Evolutionary conservation across 2,797 vertebrate species (phyloP).

Genomic region (Galago senegalensis): DNA sequence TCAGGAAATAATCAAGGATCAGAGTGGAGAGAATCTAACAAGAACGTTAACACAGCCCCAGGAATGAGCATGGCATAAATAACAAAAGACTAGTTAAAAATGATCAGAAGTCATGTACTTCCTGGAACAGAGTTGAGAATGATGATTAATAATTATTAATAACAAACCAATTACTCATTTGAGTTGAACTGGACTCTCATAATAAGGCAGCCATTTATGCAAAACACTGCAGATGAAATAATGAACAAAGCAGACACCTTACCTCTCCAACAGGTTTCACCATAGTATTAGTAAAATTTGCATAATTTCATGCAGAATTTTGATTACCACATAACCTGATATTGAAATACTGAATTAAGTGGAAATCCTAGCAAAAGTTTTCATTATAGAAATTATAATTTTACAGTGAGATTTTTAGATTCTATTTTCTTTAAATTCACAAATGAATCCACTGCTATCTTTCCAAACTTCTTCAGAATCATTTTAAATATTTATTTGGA

Average conservation of each 20-base stretch:
- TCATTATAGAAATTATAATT: neutral
- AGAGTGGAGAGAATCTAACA: neutral
- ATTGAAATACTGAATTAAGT: neutral
- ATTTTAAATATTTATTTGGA: neutral
- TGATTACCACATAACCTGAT: neutral
- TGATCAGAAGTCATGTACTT: neutral
- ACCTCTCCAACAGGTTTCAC: neutral
- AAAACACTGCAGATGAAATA: neutral
- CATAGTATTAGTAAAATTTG: neutral
- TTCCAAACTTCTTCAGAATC: neutral
- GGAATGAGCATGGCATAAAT: neutral
- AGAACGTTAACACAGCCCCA: neutral
- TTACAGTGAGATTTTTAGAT: neutral
- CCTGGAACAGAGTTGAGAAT: neutral
- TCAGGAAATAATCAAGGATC: neutral
- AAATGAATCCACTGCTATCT: neutral
- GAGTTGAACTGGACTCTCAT: neutral
- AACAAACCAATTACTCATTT: conserved; percentile 2
- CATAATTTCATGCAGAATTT: neutral
- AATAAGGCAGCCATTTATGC: neutral
- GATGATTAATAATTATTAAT: conserved; percentile 1
- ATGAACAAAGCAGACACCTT: neutral
- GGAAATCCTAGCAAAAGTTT: neutral
- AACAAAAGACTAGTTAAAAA: neutral
- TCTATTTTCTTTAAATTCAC: neutral